phyloP scores from a whole-genome alignment of 1,140 invertebrate species.

The Ceratina japonica region DNA sequence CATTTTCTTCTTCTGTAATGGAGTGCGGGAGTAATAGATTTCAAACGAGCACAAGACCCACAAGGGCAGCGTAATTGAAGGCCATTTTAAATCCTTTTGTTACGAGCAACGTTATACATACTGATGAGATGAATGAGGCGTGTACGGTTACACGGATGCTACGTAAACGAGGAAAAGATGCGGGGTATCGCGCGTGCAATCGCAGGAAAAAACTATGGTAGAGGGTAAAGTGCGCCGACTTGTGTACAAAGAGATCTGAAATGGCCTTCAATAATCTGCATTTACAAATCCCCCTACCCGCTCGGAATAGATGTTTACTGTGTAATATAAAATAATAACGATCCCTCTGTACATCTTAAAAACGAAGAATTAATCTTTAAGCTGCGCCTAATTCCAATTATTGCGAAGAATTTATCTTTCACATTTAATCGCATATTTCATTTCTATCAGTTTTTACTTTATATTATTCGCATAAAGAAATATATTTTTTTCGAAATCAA shows the following conservation, averaged over 20 bases:
- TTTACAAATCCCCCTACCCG: neutral
- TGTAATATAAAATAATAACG: neutral
- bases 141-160: constrained; percentile 7
- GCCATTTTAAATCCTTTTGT: constrained; percentile 31
- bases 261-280: neutral
- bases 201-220: neutral
- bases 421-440: neutral
- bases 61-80: constrained; percentile 13
- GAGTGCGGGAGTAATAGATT: neutral
- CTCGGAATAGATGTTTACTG: neutral
- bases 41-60: constrained; percentile 1
- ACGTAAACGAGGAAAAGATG: constrained; percentile 19
- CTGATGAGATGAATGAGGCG: constrained; percentile 30
- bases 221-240: neutral
- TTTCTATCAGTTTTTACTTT: too few species aligned
- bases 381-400: neutral
- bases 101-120: constrained; percentile 34
- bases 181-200: neutral
- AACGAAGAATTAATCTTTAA: neutral
- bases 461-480: too few species aligned
- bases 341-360: neutral
- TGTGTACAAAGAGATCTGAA: constrained; percentile 4
- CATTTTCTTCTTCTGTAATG: neutral
- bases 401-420: too few species aligned
- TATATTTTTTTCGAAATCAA: too few species aligned